A percentile compares a stretch with the other conserved stretches of the same genome.
phyloP scores from a whole-genome alignment of 1,140 invertebrate genomes.

The Mycetomoellerius zeteki region DNA sequence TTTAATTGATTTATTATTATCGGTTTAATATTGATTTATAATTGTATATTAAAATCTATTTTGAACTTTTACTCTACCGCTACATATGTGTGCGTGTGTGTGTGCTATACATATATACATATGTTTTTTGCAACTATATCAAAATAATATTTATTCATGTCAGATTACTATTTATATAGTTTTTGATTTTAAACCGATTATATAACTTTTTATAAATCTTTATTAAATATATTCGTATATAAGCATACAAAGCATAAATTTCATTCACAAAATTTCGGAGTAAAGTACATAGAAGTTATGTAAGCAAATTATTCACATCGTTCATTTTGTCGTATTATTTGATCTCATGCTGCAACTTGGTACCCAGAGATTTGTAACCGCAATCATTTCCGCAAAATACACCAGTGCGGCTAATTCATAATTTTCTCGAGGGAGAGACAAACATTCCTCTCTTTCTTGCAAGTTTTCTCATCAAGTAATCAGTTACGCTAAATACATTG shows the following conservation, averaged over 20 bases:
- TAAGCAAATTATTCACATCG: slow-evolving; percentile 30
- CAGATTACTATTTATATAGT: background rate
- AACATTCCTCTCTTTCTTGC: slow-evolving; percentile 58
- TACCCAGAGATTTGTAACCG: slow-evolving; percentile 70
- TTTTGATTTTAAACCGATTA: background rate
- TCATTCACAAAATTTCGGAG: background rate
- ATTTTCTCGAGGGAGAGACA: slow-evolving; percentile 66
- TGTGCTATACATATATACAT: background rate
- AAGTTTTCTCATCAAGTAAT: slow-evolving; percentile 48
- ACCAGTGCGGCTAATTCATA: slow-evolving; percentile 71
- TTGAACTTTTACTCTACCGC: background rate
- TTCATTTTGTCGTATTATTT: slow-evolving; percentile 48
- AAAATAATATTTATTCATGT: background rate
- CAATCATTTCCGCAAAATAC: slow-evolving; percentile 69
- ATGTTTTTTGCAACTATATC: background rate
- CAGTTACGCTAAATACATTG: slow-evolving; percentile 70
- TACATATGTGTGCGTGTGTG: too few species aligned
- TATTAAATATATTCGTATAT: background rate
- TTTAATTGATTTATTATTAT: too few species aligned
- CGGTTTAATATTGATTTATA: background rate
- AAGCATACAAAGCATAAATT: background rate
- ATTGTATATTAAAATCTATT: background rate
- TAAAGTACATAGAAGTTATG: slow-evolving; percentile 22
- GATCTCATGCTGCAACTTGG: slow-evolving; percentile 35
- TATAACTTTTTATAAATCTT: background rate